Percentiles rank a stretch among this genome's conserved stretches.
These are phyloP conservation scores for Thymelicus acteon DNA, from an alignment of 2,888 invertebrate genomes.

Conservation along the genomic window DNA sequence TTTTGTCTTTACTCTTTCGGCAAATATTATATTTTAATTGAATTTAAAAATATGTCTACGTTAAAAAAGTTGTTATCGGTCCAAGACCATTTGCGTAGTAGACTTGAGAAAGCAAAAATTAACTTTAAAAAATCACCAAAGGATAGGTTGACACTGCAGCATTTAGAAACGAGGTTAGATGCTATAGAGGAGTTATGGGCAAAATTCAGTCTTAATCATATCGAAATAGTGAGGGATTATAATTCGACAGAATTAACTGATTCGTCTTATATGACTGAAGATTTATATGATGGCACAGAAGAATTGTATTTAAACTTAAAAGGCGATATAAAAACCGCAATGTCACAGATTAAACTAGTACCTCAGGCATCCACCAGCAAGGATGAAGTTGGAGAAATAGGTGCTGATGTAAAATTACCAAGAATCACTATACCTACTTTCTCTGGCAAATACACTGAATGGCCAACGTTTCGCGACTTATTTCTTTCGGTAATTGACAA, in stretches of 20 bases:
- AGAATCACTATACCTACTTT: too few relatives aligned
- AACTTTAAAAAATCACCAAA: conserved; percentile 1
- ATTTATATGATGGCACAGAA: not conserved
- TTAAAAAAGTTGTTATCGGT: not conserved
- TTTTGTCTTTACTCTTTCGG: too few relatives aligned
- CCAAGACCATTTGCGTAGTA: not conserved
- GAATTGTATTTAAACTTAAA: not conserved
- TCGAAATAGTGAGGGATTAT: not conserved
- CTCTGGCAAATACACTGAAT: too few relatives aligned
- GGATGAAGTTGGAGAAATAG: not conserved
- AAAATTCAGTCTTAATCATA: not conserved
- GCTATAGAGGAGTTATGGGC: not conserved
- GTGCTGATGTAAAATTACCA: too few relatives aligned
- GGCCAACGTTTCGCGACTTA: conserved; percentile 5
- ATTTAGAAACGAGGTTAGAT: not conserved
- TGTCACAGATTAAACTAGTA: too few relatives aligned
- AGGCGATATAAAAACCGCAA: not conserved
- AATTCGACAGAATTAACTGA: not conserved
- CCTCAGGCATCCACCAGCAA: not conserved
- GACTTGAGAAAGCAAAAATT: not conserved
- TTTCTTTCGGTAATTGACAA: not conserved
- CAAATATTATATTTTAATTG: too few relatives aligned
- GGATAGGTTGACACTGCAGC: not conserved
- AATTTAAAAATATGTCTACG: too few relatives aligned
- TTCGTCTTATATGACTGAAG: not conserved